Percentiles rank a stretch among this genome's conserved stretches.
Evolutionary conservation across 2,113 vertebrate species (phyloP).

Genomic region (Henicopernis longicauda): DNA sequence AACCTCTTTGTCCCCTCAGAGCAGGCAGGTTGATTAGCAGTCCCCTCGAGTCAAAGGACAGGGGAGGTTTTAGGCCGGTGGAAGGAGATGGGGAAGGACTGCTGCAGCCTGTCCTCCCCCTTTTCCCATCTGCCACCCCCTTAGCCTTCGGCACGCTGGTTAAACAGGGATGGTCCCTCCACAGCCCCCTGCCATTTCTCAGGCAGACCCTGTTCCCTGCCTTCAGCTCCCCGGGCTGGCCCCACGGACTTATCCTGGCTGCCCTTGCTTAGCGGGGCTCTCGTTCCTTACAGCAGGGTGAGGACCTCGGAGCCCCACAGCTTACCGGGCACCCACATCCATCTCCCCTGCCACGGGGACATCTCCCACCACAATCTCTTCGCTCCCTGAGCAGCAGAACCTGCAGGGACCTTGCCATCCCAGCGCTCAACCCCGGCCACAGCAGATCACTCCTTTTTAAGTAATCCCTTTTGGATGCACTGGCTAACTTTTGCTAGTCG

Average conservation of each 20-base stretch:
- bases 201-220: not conserved
- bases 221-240: not conserved
- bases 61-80: not conserved
- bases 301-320: not conserved
- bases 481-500: not conserved
- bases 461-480: not conserved
- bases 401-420: not conserved
- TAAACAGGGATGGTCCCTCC: not conserved
- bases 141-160: not conserved
- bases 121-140: not conserved
- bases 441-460: not conserved
- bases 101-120: not conserved
- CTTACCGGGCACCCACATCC: not conserved
- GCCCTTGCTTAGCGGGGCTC: not conserved
- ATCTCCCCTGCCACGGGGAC: not conserved
- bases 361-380: not conserved
- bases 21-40: not conserved
- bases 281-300: not conserved
- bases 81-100: not conserved
- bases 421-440: rapidly evolving
- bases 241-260: not conserved
- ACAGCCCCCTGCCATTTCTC: not conserved
- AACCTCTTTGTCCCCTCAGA: not conserved
- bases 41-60: not conserved
- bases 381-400: not conserved